These are phyloP conservation scores for Caenorhabditis afra DNA, from an alignment of 2,888 invertebrate genomes.

Conservation along the genomic window DNA sequence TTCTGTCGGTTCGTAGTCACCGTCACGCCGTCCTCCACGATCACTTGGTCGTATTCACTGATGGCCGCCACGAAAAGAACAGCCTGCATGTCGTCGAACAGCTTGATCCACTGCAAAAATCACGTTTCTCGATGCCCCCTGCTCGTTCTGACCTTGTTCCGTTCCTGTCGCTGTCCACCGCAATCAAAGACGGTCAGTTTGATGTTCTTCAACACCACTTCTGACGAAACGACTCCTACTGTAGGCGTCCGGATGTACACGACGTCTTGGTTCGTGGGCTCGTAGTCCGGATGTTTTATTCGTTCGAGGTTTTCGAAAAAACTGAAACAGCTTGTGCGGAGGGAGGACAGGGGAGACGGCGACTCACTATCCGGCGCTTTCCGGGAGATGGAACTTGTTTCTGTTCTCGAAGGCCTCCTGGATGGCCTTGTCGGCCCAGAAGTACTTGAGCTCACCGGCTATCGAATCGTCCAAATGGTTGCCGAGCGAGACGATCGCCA, in stretches of 20 bases:
- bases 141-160: constrained; percentile 62
- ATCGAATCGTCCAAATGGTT: too few species aligned
- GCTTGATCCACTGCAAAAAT: constrained; percentile 74
- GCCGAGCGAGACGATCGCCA: not conserved
- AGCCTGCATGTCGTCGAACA: constrained; percentile 75
- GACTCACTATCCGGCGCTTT: constrained; percentile 70
- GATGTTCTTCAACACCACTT: constrained; percentile 71
- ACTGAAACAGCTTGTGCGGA: constrained; percentile 61
- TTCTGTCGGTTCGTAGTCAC: constrained; percentile 39
- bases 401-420: constrained; percentile 59
- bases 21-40: constrained; percentile 71
- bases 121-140: not conserved
- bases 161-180: constrained; percentile 77
- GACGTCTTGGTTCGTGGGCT: constrained; percentile 74
- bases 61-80: constrained; percentile 77
- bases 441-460: constrained; percentile 43
- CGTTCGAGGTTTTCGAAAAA: constrained; percentile 78
- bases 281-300: constrained; percentile 66
- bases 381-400: constrained; percentile 64
- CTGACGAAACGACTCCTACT: constrained; percentile 73
- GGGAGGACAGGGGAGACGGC: too few species aligned
- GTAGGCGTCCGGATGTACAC: constrained; percentile 77
- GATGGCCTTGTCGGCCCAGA: constrained; percentile 69
- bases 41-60: constrained; percentile 75
- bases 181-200: constrained; percentile 71